phyloP scores from a whole-genome alignment of 2,113 vertebrate species.

The Paracanthobrama guichenoti region DNA sequence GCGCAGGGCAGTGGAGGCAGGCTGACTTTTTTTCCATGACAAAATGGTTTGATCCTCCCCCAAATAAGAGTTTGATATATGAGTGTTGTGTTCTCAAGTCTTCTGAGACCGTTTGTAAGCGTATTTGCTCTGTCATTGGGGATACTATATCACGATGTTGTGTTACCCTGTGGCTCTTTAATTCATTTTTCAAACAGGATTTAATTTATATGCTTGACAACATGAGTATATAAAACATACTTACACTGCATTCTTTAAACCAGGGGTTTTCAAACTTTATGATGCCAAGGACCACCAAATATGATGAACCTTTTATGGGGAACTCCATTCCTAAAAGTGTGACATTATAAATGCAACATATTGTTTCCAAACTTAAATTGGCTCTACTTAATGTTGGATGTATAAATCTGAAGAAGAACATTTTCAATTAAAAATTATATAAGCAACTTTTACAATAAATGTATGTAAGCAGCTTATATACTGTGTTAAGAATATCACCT shows the following conservation, averaged over 20 bases:
- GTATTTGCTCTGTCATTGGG: slow-evolving; percentile 20
- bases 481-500: no score
- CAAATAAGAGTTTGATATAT: slow-evolving; percentile 46
- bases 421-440: no score
- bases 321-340: no score
- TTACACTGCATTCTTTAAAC: background rate
- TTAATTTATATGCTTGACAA: slow-evolving; percentile 3
- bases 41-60: slow-evolving; percentile 55
- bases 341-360: no score
- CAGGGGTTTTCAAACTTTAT: no score
- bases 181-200: slow-evolving; percentile 37
- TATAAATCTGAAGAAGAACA: no score
- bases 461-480: no score
- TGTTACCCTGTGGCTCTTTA: slow-evolving; percentile 20
- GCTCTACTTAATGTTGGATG: no score
- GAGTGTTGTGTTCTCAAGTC: slow-evolving; percentile 49
- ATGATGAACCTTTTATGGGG: no score
- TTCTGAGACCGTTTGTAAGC: slow-evolving; percentile 37
- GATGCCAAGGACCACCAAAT: no score
- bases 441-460: no score
- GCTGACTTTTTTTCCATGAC: slow-evolving; percentile 52
- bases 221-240: background rate
- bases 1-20: slow-evolving; percentile 28
- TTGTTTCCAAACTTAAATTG: no score
- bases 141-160: slow-evolving; percentile 42